Evolutionary conservation across 2,113 vertebrate genomes (phyloP).

Genomic region (Nicator chloris): DNA sequence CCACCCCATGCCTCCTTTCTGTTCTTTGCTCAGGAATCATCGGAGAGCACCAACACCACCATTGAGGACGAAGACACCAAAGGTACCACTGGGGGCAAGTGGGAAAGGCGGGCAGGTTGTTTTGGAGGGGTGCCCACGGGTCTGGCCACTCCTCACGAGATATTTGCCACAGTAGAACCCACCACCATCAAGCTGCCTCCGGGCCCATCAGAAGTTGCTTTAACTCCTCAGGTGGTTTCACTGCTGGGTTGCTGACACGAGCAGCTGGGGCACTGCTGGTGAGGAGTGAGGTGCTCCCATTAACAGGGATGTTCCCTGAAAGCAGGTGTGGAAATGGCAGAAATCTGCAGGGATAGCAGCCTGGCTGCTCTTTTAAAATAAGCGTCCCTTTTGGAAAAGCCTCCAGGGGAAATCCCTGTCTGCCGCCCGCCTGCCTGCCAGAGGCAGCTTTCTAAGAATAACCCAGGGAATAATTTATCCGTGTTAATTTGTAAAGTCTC

Average conservation of each 20-base stretch:
- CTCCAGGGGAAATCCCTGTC: constrained; percentile 28
- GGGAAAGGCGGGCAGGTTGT: neutral
- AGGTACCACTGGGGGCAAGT: constrained; percentile 68
- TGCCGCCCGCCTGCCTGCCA: neutral
- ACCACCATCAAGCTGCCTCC: accelerated
- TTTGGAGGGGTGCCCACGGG: neutral
- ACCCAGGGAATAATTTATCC: constrained; percentile 10
- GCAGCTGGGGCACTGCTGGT: neutral
- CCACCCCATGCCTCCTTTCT: neutral
- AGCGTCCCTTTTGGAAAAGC: neutral
- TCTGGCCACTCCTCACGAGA: neutral
- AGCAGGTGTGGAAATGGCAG: neutral
- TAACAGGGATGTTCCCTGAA: neutral
- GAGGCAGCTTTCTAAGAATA: constrained; percentile 41
- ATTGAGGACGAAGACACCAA: constrained; percentile 97
- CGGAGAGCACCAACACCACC: constrained; percentile 97
- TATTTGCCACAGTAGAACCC: neutral
- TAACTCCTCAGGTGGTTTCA: neutral
- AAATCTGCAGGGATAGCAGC: neutral
- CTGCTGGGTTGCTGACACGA: neutral
- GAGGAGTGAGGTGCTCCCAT: neutral
- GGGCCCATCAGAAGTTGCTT: neutral
- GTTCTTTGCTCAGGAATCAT: constrained; percentile 88
- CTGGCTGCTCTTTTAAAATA: neutral
- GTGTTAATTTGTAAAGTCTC: constrained; percentile 70